Evolutionary conservation across 1,140 invertebrate genomes (phyloP).

Genomic region (Hycleus phaleratus): DNA sequence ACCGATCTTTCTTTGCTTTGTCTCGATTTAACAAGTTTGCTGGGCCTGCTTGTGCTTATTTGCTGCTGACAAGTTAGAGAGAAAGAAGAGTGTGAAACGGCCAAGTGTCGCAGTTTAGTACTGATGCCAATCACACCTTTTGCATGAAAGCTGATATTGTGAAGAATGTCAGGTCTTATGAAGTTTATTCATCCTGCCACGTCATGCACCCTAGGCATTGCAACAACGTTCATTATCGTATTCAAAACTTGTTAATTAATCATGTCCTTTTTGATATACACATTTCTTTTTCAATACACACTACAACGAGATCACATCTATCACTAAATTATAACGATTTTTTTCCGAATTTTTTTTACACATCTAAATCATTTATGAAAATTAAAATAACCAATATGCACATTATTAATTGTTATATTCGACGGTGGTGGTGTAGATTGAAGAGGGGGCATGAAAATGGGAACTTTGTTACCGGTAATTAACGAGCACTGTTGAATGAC

Average conservation of each 20-base stretch:
- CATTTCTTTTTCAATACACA: not conserved
- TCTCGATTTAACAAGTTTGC: conserved; percentile 8
- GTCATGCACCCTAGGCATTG: conserved; percentile 2
- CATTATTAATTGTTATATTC: conserved; percentile 13
- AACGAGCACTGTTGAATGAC: conserved; percentile 14
- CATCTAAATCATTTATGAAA: too few relatives aligned
- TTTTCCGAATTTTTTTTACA: too few relatives aligned
- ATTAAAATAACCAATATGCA: too few relatives aligned
- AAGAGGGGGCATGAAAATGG: not conserved
- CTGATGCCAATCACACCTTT: conserved; percentile 14
- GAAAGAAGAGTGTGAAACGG: conserved; percentile 10
- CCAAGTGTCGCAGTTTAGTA: conserved; percentile 9
- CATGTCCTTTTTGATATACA: conserved; percentile 6
- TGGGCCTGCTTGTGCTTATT: not conserved
- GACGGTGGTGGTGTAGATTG: not conserved
- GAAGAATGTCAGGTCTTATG: conserved; percentile 8
- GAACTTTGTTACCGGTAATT: conserved; percentile 13
- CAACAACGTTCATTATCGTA: conserved; percentile 3
- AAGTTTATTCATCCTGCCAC: conserved; percentile 4
- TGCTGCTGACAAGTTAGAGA: not conserved
- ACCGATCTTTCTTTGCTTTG: conserved; percentile 9
- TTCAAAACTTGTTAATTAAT: conserved; percentile 9
- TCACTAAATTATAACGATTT: too few relatives aligned
- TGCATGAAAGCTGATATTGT: conserved; percentile 13
- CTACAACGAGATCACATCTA: too few relatives aligned